A percentile compares a stretch with the other conserved stretches of the same genome.
These are phyloP conservation scores for Erebia epiphron DNA, from an alignment of 2,888 invertebrate genomes.

Conservation along the genomic window DNA sequence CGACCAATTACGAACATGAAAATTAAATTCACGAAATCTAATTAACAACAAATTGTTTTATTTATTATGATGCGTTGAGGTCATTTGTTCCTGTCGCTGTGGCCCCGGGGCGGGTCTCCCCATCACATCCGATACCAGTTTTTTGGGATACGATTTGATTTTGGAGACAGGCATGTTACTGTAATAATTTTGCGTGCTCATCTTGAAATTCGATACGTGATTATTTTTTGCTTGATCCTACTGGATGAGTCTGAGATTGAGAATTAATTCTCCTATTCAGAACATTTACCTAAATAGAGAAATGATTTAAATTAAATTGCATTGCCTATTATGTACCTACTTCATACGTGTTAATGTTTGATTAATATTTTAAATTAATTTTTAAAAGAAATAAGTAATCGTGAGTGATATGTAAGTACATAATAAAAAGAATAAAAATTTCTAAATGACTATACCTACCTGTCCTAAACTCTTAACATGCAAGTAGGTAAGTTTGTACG, in stretches of 20 bases:
- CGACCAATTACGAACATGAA: conserved; percentile 83
- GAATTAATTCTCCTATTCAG: neutral
- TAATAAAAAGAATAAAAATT: too few relatives aligned
- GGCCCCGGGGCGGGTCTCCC: conserved; percentile 72
- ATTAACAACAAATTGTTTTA: conserved; percentile 84
- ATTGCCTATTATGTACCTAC: too few relatives aligned
- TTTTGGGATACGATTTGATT: conserved; percentile 50
- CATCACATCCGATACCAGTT: conserved; percentile 53
- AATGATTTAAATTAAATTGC: too few relatives aligned
- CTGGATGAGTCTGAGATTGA: neutral
- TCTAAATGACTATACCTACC: conserved; percentile 11
- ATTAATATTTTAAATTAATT: too few relatives aligned
- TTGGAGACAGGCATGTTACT: conserved; percentile 46
- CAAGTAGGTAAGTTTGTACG: conserved; percentile 51
- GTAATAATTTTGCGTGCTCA: conserved; percentile 42
- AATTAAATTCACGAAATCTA: conserved; percentile 84
- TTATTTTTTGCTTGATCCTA: conserved; percentile 18
- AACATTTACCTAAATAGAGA: neutral
- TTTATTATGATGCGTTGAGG: conserved; percentile 82
- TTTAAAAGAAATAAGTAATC: too few relatives aligned
- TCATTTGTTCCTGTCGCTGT: conserved; percentile 79
- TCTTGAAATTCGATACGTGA: conserved; percentile 40
- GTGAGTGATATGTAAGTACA: too few relatives aligned
- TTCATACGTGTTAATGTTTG: too few relatives aligned
- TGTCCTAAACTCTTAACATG: conserved; percentile 39